A percentile compares a stretch with the other conserved stretches of the same genome.
Evolutionary conservation across 1,140 invertebrate species (phyloP).

Genomic region (Heliconius himera): DNA sequence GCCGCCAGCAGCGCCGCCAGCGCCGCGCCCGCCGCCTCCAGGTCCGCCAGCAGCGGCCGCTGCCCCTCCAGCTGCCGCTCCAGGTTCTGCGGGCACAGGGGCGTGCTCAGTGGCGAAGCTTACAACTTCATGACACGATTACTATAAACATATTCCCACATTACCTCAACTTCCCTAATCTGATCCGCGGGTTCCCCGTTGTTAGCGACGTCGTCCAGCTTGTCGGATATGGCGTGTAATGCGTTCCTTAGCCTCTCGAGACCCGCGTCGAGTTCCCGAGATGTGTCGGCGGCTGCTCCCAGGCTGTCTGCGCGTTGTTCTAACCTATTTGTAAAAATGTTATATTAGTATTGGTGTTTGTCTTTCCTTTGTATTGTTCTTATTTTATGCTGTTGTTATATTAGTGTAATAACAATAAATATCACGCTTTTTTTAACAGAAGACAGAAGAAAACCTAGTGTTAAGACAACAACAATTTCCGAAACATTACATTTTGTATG

Average conservation of each 20-base stretch:
- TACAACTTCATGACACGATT: too few relatives aligned
- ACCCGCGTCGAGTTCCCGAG: slow-evolving; percentile 94
- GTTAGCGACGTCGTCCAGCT: slow-evolving; percentile 90
- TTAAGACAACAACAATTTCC: too few relatives aligned
- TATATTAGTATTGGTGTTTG: too few relatives aligned
- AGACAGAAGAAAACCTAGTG: too few relatives aligned
- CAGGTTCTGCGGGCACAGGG: slow-evolving; percentile 81
- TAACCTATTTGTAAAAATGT: slow-evolving; percentile 78
- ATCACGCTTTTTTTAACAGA: too few relatives aligned
- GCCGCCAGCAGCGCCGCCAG: slow-evolving; percentile 95
- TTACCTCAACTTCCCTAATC: slow-evolving; percentile 89
- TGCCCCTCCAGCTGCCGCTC: slow-evolving; percentile 94
- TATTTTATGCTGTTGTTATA: too few relatives aligned
- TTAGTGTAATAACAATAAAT: too few relatives aligned
- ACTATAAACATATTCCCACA: background rate
- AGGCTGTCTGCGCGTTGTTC: slow-evolving; percentile 92
- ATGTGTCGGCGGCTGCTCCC: slow-evolving; percentile 93
- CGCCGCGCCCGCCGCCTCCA: slow-evolving; percentile 92
- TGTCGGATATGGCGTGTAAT: slow-evolving; percentile 92
- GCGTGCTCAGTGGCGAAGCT: too few relatives aligned
- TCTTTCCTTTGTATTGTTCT: too few relatives aligned
- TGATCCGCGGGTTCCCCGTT: slow-evolving; percentile 94
- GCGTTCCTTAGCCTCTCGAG: slow-evolving; percentile 90
- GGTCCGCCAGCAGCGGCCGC: slow-evolving; percentile 91
- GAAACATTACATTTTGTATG: too few relatives aligned